phyloP scores from a whole-genome alignment of 2,888 invertebrate species.

The Drosophila setosimentum region DNA sequence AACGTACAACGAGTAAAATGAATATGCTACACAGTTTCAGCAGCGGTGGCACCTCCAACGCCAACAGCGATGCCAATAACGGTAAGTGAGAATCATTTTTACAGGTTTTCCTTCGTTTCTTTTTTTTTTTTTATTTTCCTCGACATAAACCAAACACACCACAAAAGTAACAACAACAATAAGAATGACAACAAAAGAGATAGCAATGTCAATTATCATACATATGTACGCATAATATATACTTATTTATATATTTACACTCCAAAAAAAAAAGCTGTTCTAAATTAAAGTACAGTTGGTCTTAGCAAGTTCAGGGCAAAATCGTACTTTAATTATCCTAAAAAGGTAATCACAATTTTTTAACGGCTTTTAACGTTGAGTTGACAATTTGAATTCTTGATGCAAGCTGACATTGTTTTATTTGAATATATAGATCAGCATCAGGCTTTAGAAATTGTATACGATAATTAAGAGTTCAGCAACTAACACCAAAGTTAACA shows the following conservation, averaged over 20 bases:
- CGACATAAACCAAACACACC: slow-evolving; percentile 8
- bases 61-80: slow-evolving; percentile 68
- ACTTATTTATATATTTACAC: slow-evolving; percentile 8
- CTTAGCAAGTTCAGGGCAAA: background rate
- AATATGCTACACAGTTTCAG: slow-evolving; percentile 83
- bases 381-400: background rate
- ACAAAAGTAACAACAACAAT: slow-evolving; percentile 38
- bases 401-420: background rate
- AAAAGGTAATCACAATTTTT: background rate
- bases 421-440: background rate
- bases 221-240: slow-evolving; percentile 23
- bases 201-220: slow-evolving; percentile 29
- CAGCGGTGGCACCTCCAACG: slow-evolving; percentile 73
- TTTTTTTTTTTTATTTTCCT: slow-evolving; percentile 2
- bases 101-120: slow-evolving; percentile 20
- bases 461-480: background rate
- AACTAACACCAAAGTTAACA: background rate
- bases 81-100: slow-evolving; percentile 70
- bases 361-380: background rate
- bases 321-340: background rate
- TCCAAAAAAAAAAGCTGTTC: background rate
- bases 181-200: slow-evolving; percentile 41
- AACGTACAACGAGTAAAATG: slow-evolving; percentile 59
- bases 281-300: background rate
- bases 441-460: background rate